Base-by-base conservation (phyloP, 1,140 invertebrate species). In the Pachypeltis micranthus region DNA sequence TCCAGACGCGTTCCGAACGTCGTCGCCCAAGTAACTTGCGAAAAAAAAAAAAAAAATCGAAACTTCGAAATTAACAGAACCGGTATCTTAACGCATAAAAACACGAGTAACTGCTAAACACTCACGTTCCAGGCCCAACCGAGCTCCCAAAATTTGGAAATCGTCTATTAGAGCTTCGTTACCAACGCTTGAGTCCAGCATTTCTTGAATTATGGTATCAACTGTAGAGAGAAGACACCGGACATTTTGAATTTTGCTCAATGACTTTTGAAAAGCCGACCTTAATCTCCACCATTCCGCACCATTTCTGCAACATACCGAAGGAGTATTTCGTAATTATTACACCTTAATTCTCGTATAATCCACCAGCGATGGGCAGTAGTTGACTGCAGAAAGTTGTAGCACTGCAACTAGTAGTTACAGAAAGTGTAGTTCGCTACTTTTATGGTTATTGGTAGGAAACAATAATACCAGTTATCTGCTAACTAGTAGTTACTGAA, bases 41-140 rank as follows among this genome's bases (percentile, higher is more conserved):
- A 69, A 62, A 67, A 68, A 59, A 39, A 39, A 39, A 39, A 23
- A 4, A 23, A 63, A 59, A 60, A 61, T 27, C 19, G 61, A 65
- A 44, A 26, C 26, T 19, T 2, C n/a, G 1, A 28, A 23, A 0
- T 21, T 55, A 56, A 34, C 12, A 56, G 24, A 39, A n/a, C 57
- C n/a, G n/a, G n/a, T n/a, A 47, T 61, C 55, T 59, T 34, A 44
- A 44, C 23, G 7, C 44, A 62, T 31, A 44, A 47, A 59, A 55
- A 62, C 27, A 64, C 60, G 64, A 56, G 60, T 58, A 51, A 24
- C 31, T 39, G 7, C 31, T 27, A 24, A 14, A 28, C 63, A 78
- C 75, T 78, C 81, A 91, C 90, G 75, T 81, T 93, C 89, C 61
- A 91, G 80, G 73, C 85, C 88, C 29, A 90, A 74, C 66, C 86